Percentiles rank a stretch among this genome's conserved stretches.
These are phyloP conservation scores for Poeciliopsis turneri DNA, from an alignment of 2,797 vertebrate genomes.

Conservation along the genomic window DNA sequence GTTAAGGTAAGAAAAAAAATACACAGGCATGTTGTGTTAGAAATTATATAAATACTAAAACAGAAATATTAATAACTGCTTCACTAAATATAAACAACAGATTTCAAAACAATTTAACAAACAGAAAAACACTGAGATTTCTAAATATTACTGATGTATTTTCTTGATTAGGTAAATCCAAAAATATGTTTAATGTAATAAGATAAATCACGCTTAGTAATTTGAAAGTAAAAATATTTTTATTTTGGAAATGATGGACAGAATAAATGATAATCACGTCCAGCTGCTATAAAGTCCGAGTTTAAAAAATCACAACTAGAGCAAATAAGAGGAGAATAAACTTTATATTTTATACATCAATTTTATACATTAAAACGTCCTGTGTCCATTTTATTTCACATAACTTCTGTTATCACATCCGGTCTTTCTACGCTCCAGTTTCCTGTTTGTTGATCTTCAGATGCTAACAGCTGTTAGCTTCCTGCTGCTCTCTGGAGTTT, in stretches of 20 bases:
- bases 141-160: neutral
- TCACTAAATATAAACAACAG: neutral
- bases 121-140: neutral
- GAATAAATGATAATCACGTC: neutral
- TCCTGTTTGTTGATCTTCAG: neutral
- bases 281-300: neutral
- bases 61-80: neutral
- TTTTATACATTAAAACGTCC: neutral
- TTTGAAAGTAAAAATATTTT: neutral
- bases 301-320: neutral
- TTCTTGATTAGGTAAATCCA: too few species aligned
- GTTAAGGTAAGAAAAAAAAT: neutral
- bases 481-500: neutral
- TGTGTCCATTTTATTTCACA: neutral
- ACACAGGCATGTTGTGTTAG: neutral
- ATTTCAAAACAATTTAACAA: neutral
- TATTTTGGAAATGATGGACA: neutral
- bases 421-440: neutral
- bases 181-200: neutral
- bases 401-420: neutral
- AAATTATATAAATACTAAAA: neutral
- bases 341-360: neutral
- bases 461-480: neutral
- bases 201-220: neutral
- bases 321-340: neutral